A percentile compares a stretch with the other conserved stretches of the same genome.
Evolutionary conservation across 1,140 invertebrate genomes (phyloP).

Genomic region (Chrysomallon squamiferum): DNA sequence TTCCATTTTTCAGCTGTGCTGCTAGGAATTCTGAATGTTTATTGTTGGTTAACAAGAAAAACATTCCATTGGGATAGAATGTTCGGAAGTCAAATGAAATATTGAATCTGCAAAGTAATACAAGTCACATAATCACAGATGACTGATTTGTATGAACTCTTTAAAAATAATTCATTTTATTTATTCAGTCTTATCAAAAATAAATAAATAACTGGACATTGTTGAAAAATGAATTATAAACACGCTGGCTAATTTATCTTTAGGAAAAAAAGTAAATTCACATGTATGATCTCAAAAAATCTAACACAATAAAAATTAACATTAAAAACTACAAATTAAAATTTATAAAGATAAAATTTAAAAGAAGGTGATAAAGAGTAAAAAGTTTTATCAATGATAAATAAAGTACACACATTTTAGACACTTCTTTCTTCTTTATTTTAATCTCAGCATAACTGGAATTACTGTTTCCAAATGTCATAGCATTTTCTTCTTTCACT

Average conservation of each 20-base stretch:
- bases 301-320: too few relatives aligned
- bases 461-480: slow-evolving; percentile 83
- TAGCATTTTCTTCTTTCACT: slow-evolving; percentile 78
- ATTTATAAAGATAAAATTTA: too few relatives aligned
- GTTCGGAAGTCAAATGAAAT: slow-evolving; percentile 85
- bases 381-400: too few relatives aligned
- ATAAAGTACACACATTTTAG: slow-evolving; percentile 33
- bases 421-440: slow-evolving; percentile 15
- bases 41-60: slow-evolving; percentile 71
- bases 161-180: too few relatives aligned
- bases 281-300: too few relatives aligned
- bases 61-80: slow-evolving; percentile 81
- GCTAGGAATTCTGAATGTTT: slow-evolving; percentile 76
- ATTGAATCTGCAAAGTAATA: slow-evolving; percentile 66
- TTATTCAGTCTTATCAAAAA: background rate
- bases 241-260: too few relatives aligned
- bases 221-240: too few relatives aligned
- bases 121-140: background rate
- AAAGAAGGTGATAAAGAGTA: too few relatives aligned
- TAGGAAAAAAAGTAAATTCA: too few relatives aligned
- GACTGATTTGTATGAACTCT: background rate
- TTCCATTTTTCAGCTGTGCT: slow-evolving; percentile 75
- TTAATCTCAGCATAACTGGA: slow-evolving; percentile 74
- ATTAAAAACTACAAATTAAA: too few relatives aligned
- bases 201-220: background rate